Evolutionary conservation across 2,888 invertebrate species (phyloP), one percentile per base, ranked within the genome.

Genomic region (Schizaphis graminum): DNA sequence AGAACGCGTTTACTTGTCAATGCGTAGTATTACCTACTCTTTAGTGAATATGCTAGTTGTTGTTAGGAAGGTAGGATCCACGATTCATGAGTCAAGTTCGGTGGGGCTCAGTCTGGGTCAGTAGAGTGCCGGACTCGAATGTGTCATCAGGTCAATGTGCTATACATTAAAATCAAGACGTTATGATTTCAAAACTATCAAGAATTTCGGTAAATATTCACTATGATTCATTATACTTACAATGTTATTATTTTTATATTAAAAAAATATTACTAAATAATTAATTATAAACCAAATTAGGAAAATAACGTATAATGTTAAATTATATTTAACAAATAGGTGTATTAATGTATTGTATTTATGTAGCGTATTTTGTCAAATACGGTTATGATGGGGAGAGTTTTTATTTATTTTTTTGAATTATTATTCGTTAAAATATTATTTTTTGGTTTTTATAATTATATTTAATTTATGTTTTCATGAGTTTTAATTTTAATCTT

Each of bases 21-120:
- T 77, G 35, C 94, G 87, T 67, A 47, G n/a, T 89, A 90, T 77
- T 85, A 67, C 77, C 77, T 77, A 77, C 41, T 91, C 57, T 86
- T 94, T 67, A 61, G 61, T 84, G 90, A 86, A 87, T 91, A 86
- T 61, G 91, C 85, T 94, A 86, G 94, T 53, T 91, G 86, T 89
- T 89, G 89, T 94, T 91, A 91, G 85, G 90, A 90, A 94, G 94
- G 94, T 85, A 94, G 87, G 94, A 94, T 67, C 49, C 94, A 94
- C 90, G 53, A 87, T 53, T n/a, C 87, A 87, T 35, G 26, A 94
- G 47, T 94, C 94, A 94, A 94, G 94, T 91, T 94, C 94, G 94
- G 94, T 91, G 94, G 94, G 94, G 94, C 94, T 94, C 94, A 94
- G 94, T 94, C 94, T 94, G 90, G 94, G 94, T 94, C 94, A 94